phyloP scores from a whole-genome alignment of 2,888 invertebrate genomes.

The Eilema caniola region DNA sequence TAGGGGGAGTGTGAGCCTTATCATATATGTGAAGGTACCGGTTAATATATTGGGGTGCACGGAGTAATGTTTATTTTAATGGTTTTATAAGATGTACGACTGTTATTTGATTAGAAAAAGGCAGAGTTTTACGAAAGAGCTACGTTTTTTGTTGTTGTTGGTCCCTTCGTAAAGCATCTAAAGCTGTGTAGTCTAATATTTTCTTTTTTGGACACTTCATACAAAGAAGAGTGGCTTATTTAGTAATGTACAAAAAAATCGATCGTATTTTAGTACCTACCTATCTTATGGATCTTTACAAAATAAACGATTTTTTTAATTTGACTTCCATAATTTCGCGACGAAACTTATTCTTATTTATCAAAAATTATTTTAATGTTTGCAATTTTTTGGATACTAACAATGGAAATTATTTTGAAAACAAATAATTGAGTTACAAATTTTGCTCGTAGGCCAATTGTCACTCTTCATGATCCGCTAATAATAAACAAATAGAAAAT shows the following conservation, averaged over 20 bases:
- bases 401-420: no score
- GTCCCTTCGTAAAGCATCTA: background rate
- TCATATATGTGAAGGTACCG: conserved; percentile 23
- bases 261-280: no score
- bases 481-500: background rate
- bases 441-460: background rate
- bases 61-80: conserved; percentile 44
- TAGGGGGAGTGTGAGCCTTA: conserved; percentile 25
- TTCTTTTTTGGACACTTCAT: no score
- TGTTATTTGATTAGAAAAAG: conserved; percentile 5
- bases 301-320: no score
- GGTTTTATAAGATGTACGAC: conserved; percentile 34
- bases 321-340: no score
- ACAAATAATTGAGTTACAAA: no score
- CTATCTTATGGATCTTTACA: no score
- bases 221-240: background rate
- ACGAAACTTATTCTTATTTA: no score
- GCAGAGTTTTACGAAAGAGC: background rate
- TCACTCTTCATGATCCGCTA: background rate
- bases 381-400: no score
- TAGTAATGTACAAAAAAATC: no score
- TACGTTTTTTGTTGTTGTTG: background rate
- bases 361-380: no score
- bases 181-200: background rate
- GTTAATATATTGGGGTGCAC: conserved; percentile 39